These are phyloP conservation scores for Corapipo altera DNA, from an alignment of 2,113 vertebrate species.

Conservation along the genomic window DNA sequence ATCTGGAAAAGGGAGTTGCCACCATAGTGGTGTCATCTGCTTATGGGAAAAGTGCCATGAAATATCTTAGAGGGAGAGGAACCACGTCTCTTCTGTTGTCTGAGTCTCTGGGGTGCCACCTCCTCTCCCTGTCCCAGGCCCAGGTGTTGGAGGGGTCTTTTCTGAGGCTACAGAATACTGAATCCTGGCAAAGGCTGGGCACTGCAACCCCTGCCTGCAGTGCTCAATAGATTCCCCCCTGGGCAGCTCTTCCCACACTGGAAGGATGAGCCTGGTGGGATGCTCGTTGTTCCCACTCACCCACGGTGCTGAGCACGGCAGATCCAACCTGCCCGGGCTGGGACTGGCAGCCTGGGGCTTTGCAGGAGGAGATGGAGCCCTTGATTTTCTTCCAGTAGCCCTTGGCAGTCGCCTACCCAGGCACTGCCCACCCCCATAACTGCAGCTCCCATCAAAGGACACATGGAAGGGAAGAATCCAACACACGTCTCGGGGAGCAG, in stretches of 20 bases:
- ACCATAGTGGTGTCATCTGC: not conserved
- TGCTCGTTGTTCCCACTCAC: not conserved
- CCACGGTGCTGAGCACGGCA: fast-evolving
- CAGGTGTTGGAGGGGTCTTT: fast-evolving
- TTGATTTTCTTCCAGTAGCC: not conserved
- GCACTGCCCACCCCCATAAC: no score
- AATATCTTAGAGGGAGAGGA: not conserved
- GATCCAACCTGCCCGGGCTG: not conserved
- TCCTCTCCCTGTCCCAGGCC: not conserved
- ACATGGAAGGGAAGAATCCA: not conserved
- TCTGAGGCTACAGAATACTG: not conserved
- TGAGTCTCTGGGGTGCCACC: fast-evolving
- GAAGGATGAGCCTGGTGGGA: not conserved
- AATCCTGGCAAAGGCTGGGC: not conserved
- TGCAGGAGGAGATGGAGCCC: not conserved
- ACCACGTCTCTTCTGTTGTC: fast-evolving
- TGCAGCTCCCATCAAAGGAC: not conserved
- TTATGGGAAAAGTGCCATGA: not conserved
- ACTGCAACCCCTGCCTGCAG: not conserved
- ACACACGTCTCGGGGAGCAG: not conserved
- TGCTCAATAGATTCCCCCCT: fast-evolving
- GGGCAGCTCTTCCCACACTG: not conserved
- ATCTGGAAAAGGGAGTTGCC: not conserved
- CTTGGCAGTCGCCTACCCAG: not conserved
- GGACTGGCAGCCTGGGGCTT: not conserved